Evolutionary conservation across 2,113 vertebrate genomes (phyloP).

Genomic region (Acrocephalus arundinaceus): DNA sequence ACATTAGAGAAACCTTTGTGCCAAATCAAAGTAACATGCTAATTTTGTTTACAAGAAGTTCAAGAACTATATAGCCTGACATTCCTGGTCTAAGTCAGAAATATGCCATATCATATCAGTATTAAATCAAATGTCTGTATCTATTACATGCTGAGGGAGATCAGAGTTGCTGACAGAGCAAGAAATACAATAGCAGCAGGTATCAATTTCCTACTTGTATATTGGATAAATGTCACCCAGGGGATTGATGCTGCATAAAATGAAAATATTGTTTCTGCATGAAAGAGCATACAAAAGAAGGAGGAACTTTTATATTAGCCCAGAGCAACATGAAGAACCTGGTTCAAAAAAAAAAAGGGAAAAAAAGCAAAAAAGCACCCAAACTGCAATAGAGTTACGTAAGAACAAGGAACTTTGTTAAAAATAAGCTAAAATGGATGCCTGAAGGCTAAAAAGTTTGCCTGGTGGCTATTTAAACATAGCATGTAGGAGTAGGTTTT

Average conservation of each 20-base stretch:
- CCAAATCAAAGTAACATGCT: not conserved
- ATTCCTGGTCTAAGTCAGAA: not conserved
- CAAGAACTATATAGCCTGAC: not conserved
- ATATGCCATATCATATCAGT: not conserved
- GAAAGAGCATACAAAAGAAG: not conserved
- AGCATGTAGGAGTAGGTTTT: not conserved
- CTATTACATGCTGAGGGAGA: not conserved
- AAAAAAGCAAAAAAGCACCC: rapidly evolving
- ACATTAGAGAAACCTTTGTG: not conserved
- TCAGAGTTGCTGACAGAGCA: not conserved
- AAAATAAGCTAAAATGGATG: not conserved
- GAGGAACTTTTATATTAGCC: not conserved
- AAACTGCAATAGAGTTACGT: not conserved
- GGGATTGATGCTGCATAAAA: not conserved
- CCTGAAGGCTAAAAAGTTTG: not conserved
- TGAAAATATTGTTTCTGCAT: not conserved
- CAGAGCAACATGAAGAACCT: not conserved
- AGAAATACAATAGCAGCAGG: not conserved
- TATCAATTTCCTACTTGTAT: not conserved
- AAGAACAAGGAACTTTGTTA: not conserved
- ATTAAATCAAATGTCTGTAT: not conserved
- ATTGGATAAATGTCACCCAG: not conserved
- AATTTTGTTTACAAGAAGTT: not conserved
- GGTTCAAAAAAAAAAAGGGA: not conserved
- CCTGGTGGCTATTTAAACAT: not conserved